Evolutionary conservation across 2,888 invertebrate species (phyloP), one percentile per base, ranked within the genome.

Genomic region (Harmothoe impar): DNA sequence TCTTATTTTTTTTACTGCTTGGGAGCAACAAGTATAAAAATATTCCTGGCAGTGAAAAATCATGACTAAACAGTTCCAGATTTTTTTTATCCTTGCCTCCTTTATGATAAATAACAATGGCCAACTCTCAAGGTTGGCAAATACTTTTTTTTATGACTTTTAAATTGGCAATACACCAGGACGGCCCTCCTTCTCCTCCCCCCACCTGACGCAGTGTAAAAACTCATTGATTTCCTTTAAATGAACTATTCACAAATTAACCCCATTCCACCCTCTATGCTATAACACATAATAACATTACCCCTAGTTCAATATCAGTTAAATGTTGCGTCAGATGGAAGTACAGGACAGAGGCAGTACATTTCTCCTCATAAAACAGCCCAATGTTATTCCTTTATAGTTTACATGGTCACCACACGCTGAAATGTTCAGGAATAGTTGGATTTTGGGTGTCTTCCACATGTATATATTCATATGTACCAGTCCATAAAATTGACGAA

Each of bases 11-110:
- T 43, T 81, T 35, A 81, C 81, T 81, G 81, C 81, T 81, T 12
- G 43, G 81, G 81, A 81, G 33, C 33, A 81, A 81, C 81, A 29
- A 52, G 56, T 86, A 86, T 56, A 86, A 86, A 86, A 86, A 86
- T 86, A 86, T 86, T 86, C 86, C 86, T 54, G 54, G 86, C 86
- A 86, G 86, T 86, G 54, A 86, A 86, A n/a, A 86, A 86, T 52
- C 52, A 54, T 54, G 86, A 86, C 86, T 86, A 54, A 86, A 54
- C 17, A 17, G 17, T 29, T 54, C 33, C 43, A 35, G 43, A 17
- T 43, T 81, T 23, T 81, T 20, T 43, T 35, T 81, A 15, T 77
- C 77, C 62, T 25, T 31, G 20, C 31, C 35, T 31, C 35, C 78
- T 43, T 29, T 77, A 77, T 31, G 20, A 77, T 31, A 77, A 25